phyloP scores from a whole-genome alignment of 2,888 invertebrate genomes.

The Caenorhabditis angaria region DNA sequence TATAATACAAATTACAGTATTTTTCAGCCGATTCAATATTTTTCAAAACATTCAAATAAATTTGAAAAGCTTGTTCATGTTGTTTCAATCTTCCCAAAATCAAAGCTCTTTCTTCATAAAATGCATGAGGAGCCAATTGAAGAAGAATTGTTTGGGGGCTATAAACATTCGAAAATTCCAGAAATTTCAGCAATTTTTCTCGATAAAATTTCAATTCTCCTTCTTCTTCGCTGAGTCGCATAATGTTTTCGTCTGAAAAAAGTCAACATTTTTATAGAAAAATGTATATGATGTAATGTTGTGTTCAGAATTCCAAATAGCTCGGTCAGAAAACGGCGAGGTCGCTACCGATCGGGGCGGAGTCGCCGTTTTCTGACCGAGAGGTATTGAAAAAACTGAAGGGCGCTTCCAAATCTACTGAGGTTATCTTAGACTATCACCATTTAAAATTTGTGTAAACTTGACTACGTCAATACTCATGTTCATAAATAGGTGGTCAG shows the following conservation, averaged over 20 bases:
- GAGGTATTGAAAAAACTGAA: too few relatives aligned
- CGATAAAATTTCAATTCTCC: constrained; percentile 77
- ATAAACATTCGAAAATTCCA: constrained; percentile 60
- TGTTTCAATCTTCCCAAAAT: constrained; percentile 88
- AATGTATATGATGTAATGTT: background rate
- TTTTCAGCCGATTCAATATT: constrained; percentile 85
- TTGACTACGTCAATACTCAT: too few relatives aligned
- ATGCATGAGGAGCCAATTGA: constrained; percentile 72
- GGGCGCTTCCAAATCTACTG: too few relatives aligned
- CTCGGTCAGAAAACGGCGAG: too few relatives aligned
- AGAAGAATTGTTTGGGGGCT: constrained; percentile 60
- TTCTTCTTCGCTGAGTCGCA: constrained; percentile 74
- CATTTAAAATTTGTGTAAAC: too few relatives aligned
- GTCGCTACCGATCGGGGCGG: too few relatives aligned
- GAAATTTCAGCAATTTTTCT: constrained; percentile 76
- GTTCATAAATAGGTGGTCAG: too few relatives aligned
- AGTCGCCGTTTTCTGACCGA: too few relatives aligned
- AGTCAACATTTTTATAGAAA: background rate
- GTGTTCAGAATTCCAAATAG: too few relatives aligned
- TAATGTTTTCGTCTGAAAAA: constrained; percentile 72
- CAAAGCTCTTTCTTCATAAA: constrained; percentile 93
- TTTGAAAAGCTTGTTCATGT: constrained; percentile 86
- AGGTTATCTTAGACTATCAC: too few relatives aligned
- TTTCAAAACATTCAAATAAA: constrained; percentile 87
- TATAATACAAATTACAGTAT: constrained; percentile 78